phyloP scores from a whole-genome alignment of 2,113 vertebrate genomes.

The Anas platyrhynchos region DNA sequence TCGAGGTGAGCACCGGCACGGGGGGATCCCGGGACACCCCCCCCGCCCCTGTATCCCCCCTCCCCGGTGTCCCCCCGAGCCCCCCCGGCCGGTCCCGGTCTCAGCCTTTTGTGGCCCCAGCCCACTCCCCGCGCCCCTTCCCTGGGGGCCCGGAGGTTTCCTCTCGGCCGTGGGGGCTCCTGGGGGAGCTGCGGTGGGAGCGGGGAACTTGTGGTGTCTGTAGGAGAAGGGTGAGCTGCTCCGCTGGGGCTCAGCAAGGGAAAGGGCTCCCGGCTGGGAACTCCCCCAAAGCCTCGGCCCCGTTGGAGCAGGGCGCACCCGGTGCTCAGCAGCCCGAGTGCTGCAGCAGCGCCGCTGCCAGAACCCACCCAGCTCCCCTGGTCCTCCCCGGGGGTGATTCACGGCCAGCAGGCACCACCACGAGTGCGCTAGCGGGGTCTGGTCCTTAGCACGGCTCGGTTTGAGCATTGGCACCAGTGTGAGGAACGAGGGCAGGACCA shows the following conservation, averaged over 20 bases:
- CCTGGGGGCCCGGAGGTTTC: too few relatives aligned
- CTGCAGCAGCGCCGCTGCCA: neutral
- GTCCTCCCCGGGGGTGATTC: neutral
- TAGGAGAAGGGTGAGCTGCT: neutral
- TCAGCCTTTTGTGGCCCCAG: neutral
- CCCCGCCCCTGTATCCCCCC: too few relatives aligned
- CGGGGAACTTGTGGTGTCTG: neutral
- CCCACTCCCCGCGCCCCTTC: accelerated
- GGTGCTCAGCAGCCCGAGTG: neutral
- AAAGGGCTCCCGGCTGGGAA: neutral
- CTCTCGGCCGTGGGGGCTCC: neutral
- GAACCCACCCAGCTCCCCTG: accelerated
- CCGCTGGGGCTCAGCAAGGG: neutral
- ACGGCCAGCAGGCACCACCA: accelerated
- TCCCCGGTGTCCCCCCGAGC: too few relatives aligned
- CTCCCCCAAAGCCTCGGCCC: accelerated
- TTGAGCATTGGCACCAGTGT: accelerated
- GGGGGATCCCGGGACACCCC: too few relatives aligned
- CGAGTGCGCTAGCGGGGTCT: accelerated
- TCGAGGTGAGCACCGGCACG: constrained; percentile 85
- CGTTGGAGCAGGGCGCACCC: neutral
- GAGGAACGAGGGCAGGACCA: neutral
- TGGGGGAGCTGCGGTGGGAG: accelerated
- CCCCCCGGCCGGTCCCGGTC: too few relatives aligned
- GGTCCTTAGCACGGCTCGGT: accelerated